These are phyloP conservation scores for Brachionus manjavacas DNA, from an alignment of 1,140 invertebrate genomes.

Conservation along the genomic window DNA sequence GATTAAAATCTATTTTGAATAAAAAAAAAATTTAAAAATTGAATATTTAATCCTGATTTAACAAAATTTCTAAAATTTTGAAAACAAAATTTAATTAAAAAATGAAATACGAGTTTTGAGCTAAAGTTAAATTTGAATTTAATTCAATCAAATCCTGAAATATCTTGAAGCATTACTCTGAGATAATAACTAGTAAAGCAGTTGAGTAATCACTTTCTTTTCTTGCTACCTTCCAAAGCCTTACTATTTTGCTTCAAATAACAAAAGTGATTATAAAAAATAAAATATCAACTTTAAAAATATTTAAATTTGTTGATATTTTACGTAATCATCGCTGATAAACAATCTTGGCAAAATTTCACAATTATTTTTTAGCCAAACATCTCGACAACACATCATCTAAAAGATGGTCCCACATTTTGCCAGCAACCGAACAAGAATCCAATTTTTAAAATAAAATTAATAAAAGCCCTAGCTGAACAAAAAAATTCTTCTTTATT, in stretches of 20 bases:
- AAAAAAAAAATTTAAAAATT: too few species aligned
- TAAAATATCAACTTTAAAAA: background rate
- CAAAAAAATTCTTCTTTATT: too few species aligned
- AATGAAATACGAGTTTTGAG: background rate
- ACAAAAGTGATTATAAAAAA: background rate
- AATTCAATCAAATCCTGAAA: background rate
- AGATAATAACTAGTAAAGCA: background rate
- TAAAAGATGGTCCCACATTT: background rate
- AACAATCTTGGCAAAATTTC: background rate
- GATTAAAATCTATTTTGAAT: background rate
- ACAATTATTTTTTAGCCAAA: background rate
- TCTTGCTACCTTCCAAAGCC: background rate
- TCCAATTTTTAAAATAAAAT: background rate
- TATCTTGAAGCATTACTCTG: background rate
- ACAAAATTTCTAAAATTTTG: too few species aligned
- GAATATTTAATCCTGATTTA: too few species aligned
- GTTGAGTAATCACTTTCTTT: background rate
- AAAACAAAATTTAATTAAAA: background rate
- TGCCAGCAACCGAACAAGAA: background rate
- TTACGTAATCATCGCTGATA: background rate
- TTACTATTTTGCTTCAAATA: background rate
- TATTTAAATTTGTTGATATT: constrained; percentile 7
- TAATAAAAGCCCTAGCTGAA: background rate
- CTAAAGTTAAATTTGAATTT: background rate
- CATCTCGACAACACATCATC: background rate